These are phyloP conservation scores for Paramormyrops hopkinsi DNA, from an alignment of 2,797 vertebrate genomes.

Conservation along the genomic window DNA sequence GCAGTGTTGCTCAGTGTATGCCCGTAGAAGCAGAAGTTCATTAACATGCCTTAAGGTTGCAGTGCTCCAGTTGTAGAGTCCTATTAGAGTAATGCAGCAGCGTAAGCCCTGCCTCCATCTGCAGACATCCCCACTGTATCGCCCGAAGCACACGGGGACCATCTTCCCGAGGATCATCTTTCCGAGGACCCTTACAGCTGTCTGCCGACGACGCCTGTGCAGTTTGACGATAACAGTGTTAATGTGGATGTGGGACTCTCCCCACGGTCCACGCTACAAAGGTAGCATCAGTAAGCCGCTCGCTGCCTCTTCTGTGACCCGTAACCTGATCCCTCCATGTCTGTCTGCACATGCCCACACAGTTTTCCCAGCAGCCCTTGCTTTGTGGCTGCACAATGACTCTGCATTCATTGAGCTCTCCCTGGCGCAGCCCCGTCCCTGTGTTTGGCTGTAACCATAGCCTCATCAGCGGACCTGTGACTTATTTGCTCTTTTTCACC, in stretches of 20 bases:
- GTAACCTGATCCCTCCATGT: neutral
- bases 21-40: neutral
- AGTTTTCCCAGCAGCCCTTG: constrained; percentile 11
- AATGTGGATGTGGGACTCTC: constrained; percentile 44
- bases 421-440: neutral
- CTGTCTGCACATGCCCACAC: constrained; percentile 12
- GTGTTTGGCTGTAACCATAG: neutral
- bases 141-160: constrained; percentile 53
- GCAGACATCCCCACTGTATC: constrained; percentile 57
- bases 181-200: constrained; percentile 48
- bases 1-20: constrained; percentile 4
- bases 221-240: constrained; percentile 39
- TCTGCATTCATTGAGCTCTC: constrained; percentile 14
- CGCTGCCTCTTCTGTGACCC: neutral
- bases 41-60: neutral
- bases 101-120: neutral
- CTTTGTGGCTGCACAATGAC: constrained; percentile 26
- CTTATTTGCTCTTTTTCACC: neutral
- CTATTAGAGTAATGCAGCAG: neutral
- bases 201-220: constrained; percentile 36
- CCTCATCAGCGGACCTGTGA: neutral
- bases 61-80: neutral
- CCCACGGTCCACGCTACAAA: constrained; percentile 80
- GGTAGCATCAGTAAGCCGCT: constrained; percentile 53
- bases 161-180: constrained; percentile 34